Conservation (phyloP, 2,113 vertebrate species). For the Anoplopoma fimbria region DNA sequence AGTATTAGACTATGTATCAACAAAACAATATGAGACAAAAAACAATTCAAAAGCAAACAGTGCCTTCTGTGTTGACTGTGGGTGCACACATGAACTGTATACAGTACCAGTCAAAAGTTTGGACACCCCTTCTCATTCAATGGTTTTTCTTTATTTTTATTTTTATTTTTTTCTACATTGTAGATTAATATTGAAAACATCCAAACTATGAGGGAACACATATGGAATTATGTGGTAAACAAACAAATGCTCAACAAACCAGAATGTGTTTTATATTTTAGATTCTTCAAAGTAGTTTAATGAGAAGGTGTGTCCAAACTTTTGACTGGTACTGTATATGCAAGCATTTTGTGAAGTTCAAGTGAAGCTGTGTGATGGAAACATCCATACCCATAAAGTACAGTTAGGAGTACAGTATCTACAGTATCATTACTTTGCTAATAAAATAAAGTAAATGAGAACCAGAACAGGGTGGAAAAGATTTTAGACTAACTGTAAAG, state of each 20-base stretch:
- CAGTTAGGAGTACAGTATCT: neutral
- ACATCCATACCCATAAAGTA: neutral
- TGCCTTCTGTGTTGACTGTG: constrained; percentile 20
- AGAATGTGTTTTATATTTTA: too few species aligned
- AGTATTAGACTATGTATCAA: constrained; percentile 24
- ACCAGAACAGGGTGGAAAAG: neutral
- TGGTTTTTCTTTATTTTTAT: too few species aligned
- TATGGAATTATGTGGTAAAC: too few species aligned
- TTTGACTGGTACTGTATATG: too few species aligned
- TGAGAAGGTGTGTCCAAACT: too few species aligned
- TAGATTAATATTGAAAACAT: too few species aligned
- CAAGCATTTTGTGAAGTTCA: neutral
- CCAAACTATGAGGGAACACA: too few species aligned
- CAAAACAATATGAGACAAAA: neutral
- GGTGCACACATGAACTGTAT: neutral
- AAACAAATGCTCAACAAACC: too few species aligned
- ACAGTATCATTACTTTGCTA: constrained; percentile 40
- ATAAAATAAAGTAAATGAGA: constrained; percentile 1
- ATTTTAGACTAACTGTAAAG: neutral
- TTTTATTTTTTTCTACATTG: too few species aligned
- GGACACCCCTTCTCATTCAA: too few species aligned
- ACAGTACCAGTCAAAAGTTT: too few species aligned
- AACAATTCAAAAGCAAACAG: constrained; percentile 30
- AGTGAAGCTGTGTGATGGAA: neutral
- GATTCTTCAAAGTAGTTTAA: too few species aligned